Evolutionary conservation across 2,113 vertebrate species (phyloP).

Genomic region (Benitochromis conjunctus): DNA sequence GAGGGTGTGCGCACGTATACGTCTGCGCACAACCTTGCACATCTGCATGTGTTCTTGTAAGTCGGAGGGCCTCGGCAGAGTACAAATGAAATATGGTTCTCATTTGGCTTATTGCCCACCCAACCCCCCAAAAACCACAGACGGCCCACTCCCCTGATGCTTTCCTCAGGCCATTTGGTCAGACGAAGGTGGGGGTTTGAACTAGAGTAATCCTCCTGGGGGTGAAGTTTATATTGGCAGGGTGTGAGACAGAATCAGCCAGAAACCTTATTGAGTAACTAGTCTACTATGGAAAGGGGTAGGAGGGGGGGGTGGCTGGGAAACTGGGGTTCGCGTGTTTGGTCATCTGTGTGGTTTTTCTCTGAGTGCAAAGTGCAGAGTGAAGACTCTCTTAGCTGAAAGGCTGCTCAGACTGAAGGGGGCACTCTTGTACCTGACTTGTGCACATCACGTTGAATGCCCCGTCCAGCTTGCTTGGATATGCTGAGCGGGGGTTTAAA

Average conservation of each 20-base stretch:
- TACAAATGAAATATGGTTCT: constrained; percentile 61
- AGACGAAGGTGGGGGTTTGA: constrained; percentile 12
- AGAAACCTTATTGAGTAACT: constrained; percentile 56
- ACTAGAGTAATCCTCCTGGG: background rate
- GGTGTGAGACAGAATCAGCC: constrained; percentile 56
- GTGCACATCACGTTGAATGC: background rate
- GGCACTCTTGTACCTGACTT: constrained; percentile 59
- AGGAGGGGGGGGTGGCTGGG: background rate
- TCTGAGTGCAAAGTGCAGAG: background rate
- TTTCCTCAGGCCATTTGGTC: constrained; percentile 56
- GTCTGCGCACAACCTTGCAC: constrained; percentile 19
- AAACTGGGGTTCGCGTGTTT: background rate
- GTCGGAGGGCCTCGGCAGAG: background rate
- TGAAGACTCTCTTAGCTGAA: background rate
- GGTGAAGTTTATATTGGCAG: constrained; percentile 52
- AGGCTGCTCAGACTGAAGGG: constrained; percentile 49
- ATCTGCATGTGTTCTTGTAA: constrained; percentile 39
- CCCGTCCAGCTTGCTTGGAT: background rate
- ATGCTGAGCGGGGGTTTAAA: background rate
- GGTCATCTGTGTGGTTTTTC: background rate
- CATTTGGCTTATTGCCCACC: constrained; percentile 57
- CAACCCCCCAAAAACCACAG: background rate
- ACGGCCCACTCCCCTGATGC: constrained; percentile 15
- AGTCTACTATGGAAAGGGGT: background rate
- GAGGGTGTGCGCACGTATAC: background rate